Evolutionary conservation across 2,797 vertebrate species (phyloP).

Genomic region (Sebastes paucispinis): DNA sequence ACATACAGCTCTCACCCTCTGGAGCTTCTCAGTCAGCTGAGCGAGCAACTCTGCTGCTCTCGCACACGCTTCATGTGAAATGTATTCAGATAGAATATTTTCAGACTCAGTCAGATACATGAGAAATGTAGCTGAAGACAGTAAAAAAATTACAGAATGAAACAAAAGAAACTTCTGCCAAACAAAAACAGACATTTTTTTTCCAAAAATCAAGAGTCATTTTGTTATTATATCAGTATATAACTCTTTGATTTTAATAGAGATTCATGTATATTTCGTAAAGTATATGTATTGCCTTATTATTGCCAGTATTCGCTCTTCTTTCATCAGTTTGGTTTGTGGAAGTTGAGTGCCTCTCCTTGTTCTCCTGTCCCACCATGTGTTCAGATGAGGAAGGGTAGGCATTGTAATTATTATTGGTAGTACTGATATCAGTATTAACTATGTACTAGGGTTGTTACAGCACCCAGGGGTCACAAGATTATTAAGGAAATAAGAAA

Average conservation of each 20-base stretch:
- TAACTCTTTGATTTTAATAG: background rate
- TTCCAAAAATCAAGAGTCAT: background rate
- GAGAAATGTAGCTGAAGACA: background rate
- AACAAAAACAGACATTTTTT: background rate
- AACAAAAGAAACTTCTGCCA: background rate
- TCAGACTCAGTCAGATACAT: background rate
- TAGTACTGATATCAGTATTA: background rate
- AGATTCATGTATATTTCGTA: background rate
- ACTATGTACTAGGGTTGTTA: background rate
- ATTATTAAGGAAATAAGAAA: background rate
- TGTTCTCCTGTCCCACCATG: conserved; percentile 50
- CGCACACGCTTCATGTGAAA: background rate
- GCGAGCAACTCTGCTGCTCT: background rate
- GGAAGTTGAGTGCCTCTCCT: background rate
- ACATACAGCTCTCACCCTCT: background rate
- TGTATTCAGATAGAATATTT: background rate
- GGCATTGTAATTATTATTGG: background rate
- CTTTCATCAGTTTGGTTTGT: background rate
- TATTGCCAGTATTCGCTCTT: background rate
- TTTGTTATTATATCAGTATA: background rate
- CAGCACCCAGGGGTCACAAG: background rate
- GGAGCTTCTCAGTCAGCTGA: background rate
- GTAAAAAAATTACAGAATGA: background rate
- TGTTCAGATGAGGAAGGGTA: conserved; percentile 44
- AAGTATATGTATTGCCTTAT: background rate